Percentiles rank a stretch among this genome's conserved stretches.
phyloP scores from a whole-genome alignment of 1,140 invertebrate species.

The Eumeta japonica region DNA sequence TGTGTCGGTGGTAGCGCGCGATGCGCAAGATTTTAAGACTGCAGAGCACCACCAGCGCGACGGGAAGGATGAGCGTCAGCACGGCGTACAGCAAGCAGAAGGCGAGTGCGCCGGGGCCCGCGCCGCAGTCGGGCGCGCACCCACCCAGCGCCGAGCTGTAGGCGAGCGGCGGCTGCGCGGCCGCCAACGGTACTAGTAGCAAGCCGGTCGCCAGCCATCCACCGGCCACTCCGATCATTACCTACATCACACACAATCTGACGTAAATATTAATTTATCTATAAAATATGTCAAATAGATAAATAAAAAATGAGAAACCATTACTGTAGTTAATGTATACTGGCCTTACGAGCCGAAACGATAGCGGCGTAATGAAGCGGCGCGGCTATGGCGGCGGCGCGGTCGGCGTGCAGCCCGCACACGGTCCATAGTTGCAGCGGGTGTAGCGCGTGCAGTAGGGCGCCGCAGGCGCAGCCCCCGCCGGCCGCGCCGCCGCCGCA shows the following conservation, averaged over 20 bases:
- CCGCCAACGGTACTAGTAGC: conserved; percentile 52
- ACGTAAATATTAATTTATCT: conserved; percentile 11
- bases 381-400: conserved; percentile 75
- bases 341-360: conserved; percentile 66
- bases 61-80: conserved; percentile 67
- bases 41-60: conserved; percentile 67
- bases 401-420: conserved; percentile 75
- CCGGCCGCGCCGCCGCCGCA: conserved; percentile 41
- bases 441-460: conserved; percentile 69
- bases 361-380: conserved; percentile 74
- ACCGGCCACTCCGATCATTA: conserved; percentile 51
- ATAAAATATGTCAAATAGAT: conserved; percentile 4
- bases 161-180: conserved; percentile 59
- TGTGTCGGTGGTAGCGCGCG: conserved; percentile 76
- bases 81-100: conserved; percentile 67
- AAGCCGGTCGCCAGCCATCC: conserved; percentile 58
- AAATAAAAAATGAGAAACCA: neutral
- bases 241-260: conserved; percentile 32
- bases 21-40: conserved; percentile 77
- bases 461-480: conserved; percentile 58
- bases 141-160: conserved; percentile 56
- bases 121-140: conserved; percentile 68
- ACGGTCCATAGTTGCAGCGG: conserved; percentile 77
- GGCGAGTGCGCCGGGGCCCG: conserved; percentile 57
- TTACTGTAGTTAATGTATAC: neutral